Evolutionary conservation across 2,888 invertebrate species (phyloP).

Genomic region (Aelia acuminata): DNA sequence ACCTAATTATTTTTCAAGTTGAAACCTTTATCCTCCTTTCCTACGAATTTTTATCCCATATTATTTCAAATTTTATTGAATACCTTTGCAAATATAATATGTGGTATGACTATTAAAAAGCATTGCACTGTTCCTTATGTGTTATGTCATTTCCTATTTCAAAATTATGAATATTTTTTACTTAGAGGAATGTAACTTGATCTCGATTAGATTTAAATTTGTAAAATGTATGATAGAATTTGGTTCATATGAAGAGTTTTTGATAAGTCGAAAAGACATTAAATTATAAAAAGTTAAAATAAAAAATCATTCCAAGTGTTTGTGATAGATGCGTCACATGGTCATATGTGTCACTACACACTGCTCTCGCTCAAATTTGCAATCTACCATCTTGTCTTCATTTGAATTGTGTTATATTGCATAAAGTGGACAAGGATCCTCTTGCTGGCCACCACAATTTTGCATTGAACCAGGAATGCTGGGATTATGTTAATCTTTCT

Average conservation of each 20-base stretch:
- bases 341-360: conserved; percentile 63
- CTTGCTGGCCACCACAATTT: conserved; percentile 53
- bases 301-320: conserved; percentile 64
- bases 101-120: conserved; percentile 27
- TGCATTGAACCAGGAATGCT: conserved; percentile 53
- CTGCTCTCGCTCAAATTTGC: conserved; percentile 62
- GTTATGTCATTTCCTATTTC: conserved; percentile 31
- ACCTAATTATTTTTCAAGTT: conserved; percentile 28
- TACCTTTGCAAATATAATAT: conserved; percentile 5
- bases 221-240: not conserved
- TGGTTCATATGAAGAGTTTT: not conserved
- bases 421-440: conserved; percentile 40
- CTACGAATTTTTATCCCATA: not conserved
- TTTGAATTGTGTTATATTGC: conserved; percentile 54
- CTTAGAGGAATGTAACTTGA: conserved; percentile 1
- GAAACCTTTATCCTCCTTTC: conserved; percentile 6
- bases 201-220: not conserved
- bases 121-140: conserved; percentile 21
- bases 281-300: not conserved
- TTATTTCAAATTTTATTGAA: not conserved
- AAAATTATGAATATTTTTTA: conserved; percentile 6
- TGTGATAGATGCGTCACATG: conserved; percentile 62
- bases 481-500: conserved; percentile 35
- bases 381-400: conserved; percentile 63
- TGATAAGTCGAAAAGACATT: not conserved